Evolutionary conservation across 2,113 vertebrate genomes (phyloP).

Genomic region (Uria lomvia): DNA sequence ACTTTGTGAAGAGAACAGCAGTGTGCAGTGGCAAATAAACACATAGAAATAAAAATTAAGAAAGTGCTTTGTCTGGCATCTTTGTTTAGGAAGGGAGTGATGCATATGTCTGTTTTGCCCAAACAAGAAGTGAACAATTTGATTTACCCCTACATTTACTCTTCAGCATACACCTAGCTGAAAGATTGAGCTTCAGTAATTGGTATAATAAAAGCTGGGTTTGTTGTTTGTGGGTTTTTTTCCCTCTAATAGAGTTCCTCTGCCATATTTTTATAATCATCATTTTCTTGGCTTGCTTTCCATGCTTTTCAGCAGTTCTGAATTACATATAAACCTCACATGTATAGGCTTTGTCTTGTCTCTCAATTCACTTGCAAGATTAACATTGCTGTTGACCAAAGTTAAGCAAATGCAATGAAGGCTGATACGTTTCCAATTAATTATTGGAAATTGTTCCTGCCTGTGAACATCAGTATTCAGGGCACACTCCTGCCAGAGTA

Average conservation of each 20-base stretch:
- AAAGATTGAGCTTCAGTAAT: not conserved
- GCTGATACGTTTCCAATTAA: not conserved
- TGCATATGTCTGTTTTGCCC: not conserved
- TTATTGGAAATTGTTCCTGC: constrained; percentile 15
- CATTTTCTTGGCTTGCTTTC: not conserved
- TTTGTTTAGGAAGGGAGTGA: not conserved
- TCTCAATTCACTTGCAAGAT: not conserved
- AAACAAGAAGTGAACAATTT: not conserved
- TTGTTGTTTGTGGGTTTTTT: not conserved
- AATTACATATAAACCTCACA: not conserved
- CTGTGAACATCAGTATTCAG: not conserved
- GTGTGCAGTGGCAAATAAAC: not conserved
- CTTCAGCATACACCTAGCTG: not conserved
- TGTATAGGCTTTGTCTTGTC: not conserved
- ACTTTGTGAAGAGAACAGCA: not conserved
- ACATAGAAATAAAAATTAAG: not conserved
- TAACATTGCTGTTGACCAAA: not conserved
- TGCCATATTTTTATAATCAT: not conserved
- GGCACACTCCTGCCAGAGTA: not conserved
- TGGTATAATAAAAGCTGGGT: not conserved
- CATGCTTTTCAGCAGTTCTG: not conserved
- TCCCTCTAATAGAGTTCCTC: not conserved
- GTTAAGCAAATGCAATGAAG: constrained; percentile 1
- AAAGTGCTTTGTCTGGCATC: not conserved
- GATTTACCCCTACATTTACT: not conserved